These are phyloP conservation scores for Nicator chloris DNA, from an alignment of 2,113 vertebrate genomes.

Conservation along the genomic window DNA sequence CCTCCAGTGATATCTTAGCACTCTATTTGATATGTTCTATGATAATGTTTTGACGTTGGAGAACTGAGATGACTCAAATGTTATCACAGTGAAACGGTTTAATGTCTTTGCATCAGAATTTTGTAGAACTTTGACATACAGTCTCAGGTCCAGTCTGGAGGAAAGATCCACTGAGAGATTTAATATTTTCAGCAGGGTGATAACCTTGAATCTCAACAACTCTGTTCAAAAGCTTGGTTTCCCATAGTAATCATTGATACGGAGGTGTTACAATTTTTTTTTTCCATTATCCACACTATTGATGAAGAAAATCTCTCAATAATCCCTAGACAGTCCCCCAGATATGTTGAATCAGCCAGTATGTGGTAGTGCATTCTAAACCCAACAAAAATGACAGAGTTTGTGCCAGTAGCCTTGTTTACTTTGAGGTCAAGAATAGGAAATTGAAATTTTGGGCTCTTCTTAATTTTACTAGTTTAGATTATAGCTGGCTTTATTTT, in stretches of 20 bases:
- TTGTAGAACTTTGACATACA: background rate
- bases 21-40: slow-evolving; percentile 20
- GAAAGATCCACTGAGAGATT: background rate
- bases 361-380: background rate
- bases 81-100: slow-evolving; percentile 8
- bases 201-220: background rate
- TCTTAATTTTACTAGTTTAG: background rate
- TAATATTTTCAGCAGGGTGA: background rate
- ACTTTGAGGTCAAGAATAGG: background rate
- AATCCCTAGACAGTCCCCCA: background rate
- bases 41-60: slow-evolving; percentile 53
- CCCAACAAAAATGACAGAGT: background rate
- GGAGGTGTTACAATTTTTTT: background rate
- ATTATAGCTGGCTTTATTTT: background rate
- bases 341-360: background rate
- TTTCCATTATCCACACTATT: background rate
- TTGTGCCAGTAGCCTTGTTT: background rate
- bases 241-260: background rate
- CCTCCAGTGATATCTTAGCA: slow-evolving; percentile 9
- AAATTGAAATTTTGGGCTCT: background rate
- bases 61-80: slow-evolving; percentile 50
- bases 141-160: background rate
- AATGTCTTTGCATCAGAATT: slow-evolving; percentile 2
- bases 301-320: background rate
- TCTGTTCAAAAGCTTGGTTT: background rate